Base-by-base conservation (phyloP, 2,113 vertebrate genomes). In the Vanacampus margaritifer region DNA sequence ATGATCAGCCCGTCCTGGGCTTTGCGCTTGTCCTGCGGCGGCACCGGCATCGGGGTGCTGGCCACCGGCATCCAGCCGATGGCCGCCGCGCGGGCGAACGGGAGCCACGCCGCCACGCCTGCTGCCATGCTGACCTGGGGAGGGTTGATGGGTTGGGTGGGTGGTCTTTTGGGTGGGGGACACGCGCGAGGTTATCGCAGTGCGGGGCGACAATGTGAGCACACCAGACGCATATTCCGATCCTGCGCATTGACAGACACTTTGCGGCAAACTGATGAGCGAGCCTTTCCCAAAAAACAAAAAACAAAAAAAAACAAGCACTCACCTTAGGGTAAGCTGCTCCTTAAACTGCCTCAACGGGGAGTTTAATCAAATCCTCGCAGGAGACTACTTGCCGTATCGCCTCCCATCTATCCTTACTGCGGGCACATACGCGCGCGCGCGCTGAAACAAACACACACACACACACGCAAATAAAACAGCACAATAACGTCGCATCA, bases 21-120 rank as follows among this genome's bases (percentile, higher is more conserved):
- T 87, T 95, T 91, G 75, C 92, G 95, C 67, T 93, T 94, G 50
- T 98, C 95, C 74, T 94, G 94, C 24, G 93, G 93, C 0, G 96
- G 95, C 63, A 93, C 91, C 54, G 97, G 97, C 97, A 99, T 98
- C 17, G 97, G 95, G 79, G 93, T 93, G 76, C 94, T 95, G 67
- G 97, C 97, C 89, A 99, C 97, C 46, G 97, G 97, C 97, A 99
- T 99, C 97, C 97, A 99, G 81, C 97, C 97, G 81, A 99, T 97
- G 80, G 97, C 97, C 1, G 97, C 97, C 23, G 97, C 97, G 74
- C 97, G 93, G 64, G 97, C 97, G 70, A 99, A 98, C 23, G 97
- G 97, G 79, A 99, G 92, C 97, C 97, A 99, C 3, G 97, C 95
- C 83, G 97, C 97, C 66, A 99, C 97, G 69, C 97, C 97, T 26